Percentiles rank a stretch among this genome's conserved stretches.
These are phyloP conservation scores for Micrasema minimum DNA, from an alignment of 1,140 invertebrate species.

Conservation along the genomic window DNA sequence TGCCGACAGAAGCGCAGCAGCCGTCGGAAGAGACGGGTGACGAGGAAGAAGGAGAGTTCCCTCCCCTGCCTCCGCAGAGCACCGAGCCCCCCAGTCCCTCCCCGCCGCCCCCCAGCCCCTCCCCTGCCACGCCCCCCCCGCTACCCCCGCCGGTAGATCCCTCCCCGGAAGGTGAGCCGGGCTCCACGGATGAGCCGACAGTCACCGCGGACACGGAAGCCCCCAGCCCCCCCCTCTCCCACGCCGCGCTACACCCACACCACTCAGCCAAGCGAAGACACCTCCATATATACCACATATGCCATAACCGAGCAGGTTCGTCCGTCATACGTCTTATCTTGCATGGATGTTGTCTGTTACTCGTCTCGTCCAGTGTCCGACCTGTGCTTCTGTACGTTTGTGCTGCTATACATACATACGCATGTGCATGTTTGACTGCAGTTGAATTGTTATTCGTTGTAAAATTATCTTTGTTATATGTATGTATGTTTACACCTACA, in stretches of 20 bases:
- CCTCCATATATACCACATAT: conserved; percentile 59
- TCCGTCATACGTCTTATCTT: conserved; percentile 52
- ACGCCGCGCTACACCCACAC: conserved; percentile 40
- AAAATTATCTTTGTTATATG: no score
- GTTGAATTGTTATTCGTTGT: no score
- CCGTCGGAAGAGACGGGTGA: not conserved
- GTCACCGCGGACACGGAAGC: not conserved
- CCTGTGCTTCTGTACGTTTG: no score
- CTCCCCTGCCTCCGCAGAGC: conserved; percentile 24
- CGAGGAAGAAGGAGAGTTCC: conserved; percentile 11
- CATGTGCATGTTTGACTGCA: no score
- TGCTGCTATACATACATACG: no score
- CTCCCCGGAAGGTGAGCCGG: no score
- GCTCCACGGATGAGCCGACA: no score
- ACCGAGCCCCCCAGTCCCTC: conserved; percentile 14
- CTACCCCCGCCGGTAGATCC: conserved; percentile 39
- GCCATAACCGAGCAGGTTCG: conserved; percentile 66
- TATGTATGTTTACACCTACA: no score
- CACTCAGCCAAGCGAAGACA: conserved; percentile 57
- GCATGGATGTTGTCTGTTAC: conserved; percentile 52
- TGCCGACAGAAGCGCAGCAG: conserved; percentile 23
- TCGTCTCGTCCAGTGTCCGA: conserved; percentile 24
- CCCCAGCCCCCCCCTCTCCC: conserved; percentile 33
- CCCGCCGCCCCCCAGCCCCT: not conserved
- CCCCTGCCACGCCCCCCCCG: not conserved